Base-by-base conservation (phyloP, 2,113 vertebrate genomes). In the Rynchops niger region DNA sequence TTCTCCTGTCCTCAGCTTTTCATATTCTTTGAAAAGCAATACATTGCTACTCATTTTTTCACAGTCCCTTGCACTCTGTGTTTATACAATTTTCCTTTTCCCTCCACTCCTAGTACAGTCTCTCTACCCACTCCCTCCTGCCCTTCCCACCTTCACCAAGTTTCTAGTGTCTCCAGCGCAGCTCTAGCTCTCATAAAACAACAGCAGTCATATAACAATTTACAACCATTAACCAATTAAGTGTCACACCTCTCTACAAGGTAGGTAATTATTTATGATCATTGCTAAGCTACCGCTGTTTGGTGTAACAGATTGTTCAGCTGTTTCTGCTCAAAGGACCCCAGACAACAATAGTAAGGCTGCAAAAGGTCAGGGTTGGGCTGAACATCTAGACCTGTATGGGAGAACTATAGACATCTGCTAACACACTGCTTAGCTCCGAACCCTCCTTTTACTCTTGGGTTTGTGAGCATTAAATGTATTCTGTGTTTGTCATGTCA, bases 281-380 rank as follows among this genome's bases (percentile, higher is more conserved):
- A 47, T 23, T 11, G 55, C 42, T 27, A 56, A 76, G 77, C 70
- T 89, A 29, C 61, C 2, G 2, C 59, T 69, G 29, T n/a, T 85
- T 36, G 49, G 73, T 42, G 66, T 38, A 76, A 66, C 94, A 94
- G 93, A 69, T 85, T 93, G 94, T 70, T 87, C 84, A 66, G 86
- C 91, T 95, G 70, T 3, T 85, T 73, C 94, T 77, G 56, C 83
- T 76, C 80, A 2, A 27, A 88, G 70, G 70, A 84, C 53, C 70
- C 38, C 78, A 63, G 66, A 73, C 32, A 80, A 91, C 74, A 95
- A 80, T 29, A 50, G 65, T 0, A 49, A 66, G 62, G 77, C 80
- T 92, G 80, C 3, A 2, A 65, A 82, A 76, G 95, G 83, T 85
- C 70, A 62, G 65, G 86, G 70, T 3, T 83, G 82, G 61, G 65